These are phyloP conservation scores for Poeciliopsis infans DNA, from an alignment of 2,797 vertebrate genomes.

Conservation along the genomic window DNA sequence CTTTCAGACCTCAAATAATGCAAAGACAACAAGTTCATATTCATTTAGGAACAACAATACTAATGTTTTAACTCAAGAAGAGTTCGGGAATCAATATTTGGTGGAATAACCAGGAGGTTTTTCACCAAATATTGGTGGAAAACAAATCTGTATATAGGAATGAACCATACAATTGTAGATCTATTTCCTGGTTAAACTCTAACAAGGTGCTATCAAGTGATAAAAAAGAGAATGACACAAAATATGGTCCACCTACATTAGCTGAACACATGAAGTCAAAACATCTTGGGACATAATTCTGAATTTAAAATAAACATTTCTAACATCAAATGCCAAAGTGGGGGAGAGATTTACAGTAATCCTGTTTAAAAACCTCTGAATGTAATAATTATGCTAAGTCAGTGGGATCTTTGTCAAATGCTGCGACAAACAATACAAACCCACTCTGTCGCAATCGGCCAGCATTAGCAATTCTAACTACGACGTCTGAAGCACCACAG, in stretches of 20 bases:
- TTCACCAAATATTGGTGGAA: too few species aligned
- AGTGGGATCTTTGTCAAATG: conserved; percentile 62
- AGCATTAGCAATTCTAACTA: conserved; percentile 79
- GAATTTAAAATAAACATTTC: conserved; percentile 15
- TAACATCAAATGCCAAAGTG: conserved; percentile 60
- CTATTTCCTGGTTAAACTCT: not conserved
- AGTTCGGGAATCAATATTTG: too few species aligned
- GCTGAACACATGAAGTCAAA: not conserved
- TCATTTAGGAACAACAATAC: too few species aligned
- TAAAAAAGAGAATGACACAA: not conserved
- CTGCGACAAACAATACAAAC: conserved; percentile 71
- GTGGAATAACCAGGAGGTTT: too few species aligned
- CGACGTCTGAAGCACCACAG: conserved; percentile 69
- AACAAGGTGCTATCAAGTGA: not conserved
- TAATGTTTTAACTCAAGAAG: too few species aligned
- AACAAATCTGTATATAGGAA: not conserved
- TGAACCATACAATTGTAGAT: not conserved
- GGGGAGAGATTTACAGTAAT: conserved; percentile 31
- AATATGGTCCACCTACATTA: not conserved
- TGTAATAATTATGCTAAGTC: conserved; percentile 53
- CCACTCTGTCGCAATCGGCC: conserved; percentile 67
- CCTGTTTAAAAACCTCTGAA: conserved; percentile 58
- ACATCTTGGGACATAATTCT: not conserved
- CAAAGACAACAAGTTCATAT: too few species aligned
- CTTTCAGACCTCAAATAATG: too few species aligned